phyloP scores from a whole-genome alignment of 2,888 invertebrate genomes.

The Vandiemenella viatica region DNA sequence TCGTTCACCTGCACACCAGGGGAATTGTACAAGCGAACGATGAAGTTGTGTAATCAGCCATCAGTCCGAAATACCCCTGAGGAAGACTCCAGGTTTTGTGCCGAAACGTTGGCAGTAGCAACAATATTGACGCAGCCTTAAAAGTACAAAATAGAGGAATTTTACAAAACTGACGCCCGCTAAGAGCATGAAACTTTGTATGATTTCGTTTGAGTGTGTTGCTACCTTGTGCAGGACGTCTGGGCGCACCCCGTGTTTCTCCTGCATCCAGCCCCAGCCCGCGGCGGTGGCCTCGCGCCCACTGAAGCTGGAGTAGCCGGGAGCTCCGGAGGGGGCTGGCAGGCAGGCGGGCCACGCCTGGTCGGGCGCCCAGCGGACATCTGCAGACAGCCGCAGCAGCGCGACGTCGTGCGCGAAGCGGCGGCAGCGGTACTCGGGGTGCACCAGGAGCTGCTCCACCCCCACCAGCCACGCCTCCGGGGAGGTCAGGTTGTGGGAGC shows the following conservation, averaged over 20 bases:
- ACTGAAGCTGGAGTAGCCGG: constrained; percentile 1
- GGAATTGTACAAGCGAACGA: no score
- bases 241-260: constrained; percentile 46
- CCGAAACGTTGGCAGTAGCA: no score
- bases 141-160: no score
- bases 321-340: constrained; percentile 30
- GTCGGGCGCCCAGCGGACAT: constrained; percentile 30
- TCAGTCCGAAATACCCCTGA: no score
- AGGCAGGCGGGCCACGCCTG: constrained; percentile 64
- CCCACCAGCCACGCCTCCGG: constrained; percentile 33
- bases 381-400: constrained; percentile 44
- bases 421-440: constrained; percentile 56
- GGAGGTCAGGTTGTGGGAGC: constrained; percentile 51
- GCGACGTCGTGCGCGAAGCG: constrained; percentile 41
- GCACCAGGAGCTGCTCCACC: constrained; percentile 43
- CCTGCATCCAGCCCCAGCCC: constrained; percentile 78
- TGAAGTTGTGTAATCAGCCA: no score
- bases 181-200: no score
- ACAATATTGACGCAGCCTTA: no score
- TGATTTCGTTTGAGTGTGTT: no score
- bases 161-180: no score
- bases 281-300: constrained; percentile 45
- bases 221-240: constrained; percentile 56
- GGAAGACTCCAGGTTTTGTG: no score
- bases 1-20: no score